Evolutionary conservation across 2,113 vertebrate species (phyloP).

Genomic region (Sisor rabdophorus): DNA sequence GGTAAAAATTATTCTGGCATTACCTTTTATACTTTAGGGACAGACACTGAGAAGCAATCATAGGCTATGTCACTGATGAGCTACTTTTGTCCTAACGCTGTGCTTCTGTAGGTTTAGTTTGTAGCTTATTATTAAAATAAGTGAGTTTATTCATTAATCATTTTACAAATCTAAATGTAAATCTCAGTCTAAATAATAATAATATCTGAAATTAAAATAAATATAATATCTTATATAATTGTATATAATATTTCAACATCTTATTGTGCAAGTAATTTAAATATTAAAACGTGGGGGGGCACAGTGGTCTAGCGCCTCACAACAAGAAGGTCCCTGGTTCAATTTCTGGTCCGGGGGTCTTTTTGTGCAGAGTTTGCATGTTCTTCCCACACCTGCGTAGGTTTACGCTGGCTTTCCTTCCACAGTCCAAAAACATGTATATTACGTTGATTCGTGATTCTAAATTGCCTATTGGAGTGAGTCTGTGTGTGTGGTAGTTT

Average conservation of each 20-base stretch:
- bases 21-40: background rate
- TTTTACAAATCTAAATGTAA: background rate
- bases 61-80: background rate
- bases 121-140: background rate
- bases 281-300: too few relatives aligned
- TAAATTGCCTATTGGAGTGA: too few relatives aligned
- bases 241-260: background rate
- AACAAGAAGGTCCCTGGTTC: too few relatives aligned
- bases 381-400: too few relatives aligned
- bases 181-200: too few relatives aligned
- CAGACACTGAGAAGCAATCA: slow-evolving; percentile 6
- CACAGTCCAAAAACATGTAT: too few relatives aligned
- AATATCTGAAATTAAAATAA: background rate
- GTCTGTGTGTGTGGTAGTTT: too few relatives aligned
- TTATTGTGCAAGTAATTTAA: background rate
- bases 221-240: background rate
- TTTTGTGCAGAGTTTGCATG: too few relatives aligned
- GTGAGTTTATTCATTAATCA: background rate
- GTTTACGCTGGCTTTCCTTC: too few relatives aligned
- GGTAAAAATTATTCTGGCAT: slow-evolving; percentile 7
- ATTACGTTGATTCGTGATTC: too few relatives aligned
- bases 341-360: too few relatives aligned
- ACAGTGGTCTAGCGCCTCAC: too few relatives aligned
- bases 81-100: background rate
- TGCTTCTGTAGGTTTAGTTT: background rate